phyloP scores from a whole-genome alignment of 2,888 invertebrate genomes.

The Eretmocerus hayati region DNA sequence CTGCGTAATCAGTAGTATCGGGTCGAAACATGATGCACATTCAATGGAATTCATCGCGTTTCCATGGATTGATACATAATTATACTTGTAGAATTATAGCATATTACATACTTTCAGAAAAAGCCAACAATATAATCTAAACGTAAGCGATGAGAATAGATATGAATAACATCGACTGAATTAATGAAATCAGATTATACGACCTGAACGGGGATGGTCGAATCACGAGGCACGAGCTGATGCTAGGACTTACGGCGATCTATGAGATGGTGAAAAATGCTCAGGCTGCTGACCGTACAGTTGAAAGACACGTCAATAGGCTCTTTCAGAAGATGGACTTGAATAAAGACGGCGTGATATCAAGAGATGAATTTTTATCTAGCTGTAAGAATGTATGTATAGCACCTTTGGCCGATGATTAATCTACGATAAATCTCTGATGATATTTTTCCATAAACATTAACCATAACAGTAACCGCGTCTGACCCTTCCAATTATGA shows the following conservation, averaged over 20 bases:
- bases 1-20: too few species aligned
- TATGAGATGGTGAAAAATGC: slow-evolving; percentile 37
- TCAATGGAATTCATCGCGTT: too few species aligned
- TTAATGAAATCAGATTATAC: slow-evolving; percentile 40
- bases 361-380: slow-evolving; percentile 37
- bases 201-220: slow-evolving; percentile 39
- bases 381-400: slow-evolving; percentile 38
- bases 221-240: slow-evolving; percentile 39
- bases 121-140: too few species aligned
- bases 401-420: too few species aligned
- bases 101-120: too few species aligned
- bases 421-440: neutral
- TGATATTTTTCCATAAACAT: slow-evolving; percentile 1
- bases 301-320: slow-evolving; percentile 34
- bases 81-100: too few species aligned
- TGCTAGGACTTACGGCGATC: slow-evolving; percentile 34
- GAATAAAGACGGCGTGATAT: slow-evolving; percentile 37
- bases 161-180: too few species aligned
- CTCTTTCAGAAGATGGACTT: slow-evolving; percentile 39
- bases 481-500: too few species aligned
- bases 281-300: slow-evolving; percentile 27
- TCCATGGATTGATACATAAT: too few species aligned
- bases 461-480: too few species aligned
- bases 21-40: too few species aligned
- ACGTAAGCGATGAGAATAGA: too few species aligned